Conservation (phyloP, 1,140 invertebrate genomes). For the Diorhabda elongata region DNA sequence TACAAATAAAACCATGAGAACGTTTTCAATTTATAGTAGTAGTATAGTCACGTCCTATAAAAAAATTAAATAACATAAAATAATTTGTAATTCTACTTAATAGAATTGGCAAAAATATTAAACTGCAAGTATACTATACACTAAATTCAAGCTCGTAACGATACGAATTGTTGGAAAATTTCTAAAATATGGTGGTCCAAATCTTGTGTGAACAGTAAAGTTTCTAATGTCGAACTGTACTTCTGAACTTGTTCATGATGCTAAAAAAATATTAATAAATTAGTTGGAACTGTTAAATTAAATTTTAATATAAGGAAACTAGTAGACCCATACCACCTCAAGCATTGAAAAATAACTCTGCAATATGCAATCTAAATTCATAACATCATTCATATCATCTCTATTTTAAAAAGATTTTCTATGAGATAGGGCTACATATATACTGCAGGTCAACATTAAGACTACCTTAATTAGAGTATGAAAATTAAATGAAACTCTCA, state of each 20-base stretch:
- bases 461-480: too few species aligned
- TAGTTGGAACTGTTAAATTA: too few species aligned
- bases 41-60: neutral
- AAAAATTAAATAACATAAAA: neutral
- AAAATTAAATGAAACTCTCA: too few species aligned
- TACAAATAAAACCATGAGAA: too few species aligned
- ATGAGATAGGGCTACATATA: too few species aligned
- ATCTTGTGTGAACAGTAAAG: conserved; percentile 92
- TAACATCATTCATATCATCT: neutral
- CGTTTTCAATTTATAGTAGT: too few species aligned
- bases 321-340: neutral
- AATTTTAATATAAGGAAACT: too few species aligned
- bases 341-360: neutral
- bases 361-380: neutral
- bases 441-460: too few species aligned
- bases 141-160: conserved; percentile 49
- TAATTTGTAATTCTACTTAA: neutral
- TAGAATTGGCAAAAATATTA: neutral
- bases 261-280: conserved; percentile 53
- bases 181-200: conserved; percentile 94
- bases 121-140: neutral
- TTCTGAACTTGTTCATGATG: conserved; percentile 98
- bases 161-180: conserved; percentile 95
- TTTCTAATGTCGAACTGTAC: conserved; percentile 91
- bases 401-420: too few species aligned